Conservation (phyloP, 2,888 invertebrate species). For the Unio delphinus region DNA sequence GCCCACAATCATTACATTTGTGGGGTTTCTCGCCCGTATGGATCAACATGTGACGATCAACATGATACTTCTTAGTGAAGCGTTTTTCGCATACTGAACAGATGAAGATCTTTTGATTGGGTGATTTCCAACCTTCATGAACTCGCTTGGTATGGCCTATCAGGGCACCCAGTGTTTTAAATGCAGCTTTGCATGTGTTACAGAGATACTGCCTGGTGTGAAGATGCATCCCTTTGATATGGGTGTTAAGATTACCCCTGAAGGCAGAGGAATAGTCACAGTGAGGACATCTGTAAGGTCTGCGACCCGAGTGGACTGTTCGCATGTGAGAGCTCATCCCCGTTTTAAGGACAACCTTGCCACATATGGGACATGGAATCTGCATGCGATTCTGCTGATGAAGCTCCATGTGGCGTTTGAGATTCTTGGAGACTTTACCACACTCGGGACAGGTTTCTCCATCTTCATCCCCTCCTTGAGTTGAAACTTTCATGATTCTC, state of each 20-base stretch:
- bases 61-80: constrained; percentile 68
- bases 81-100: constrained; percentile 67
- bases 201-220: constrained; percentile 66
- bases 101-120: constrained; percentile 67
- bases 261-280: constrained; percentile 67
- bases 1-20: constrained; percentile 65
- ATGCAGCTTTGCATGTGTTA: constrained; percentile 65
- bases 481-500: constrained; percentile 66
- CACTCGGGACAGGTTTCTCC: constrained; percentile 64
- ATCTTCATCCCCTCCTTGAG: constrained; percentile 57
- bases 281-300: constrained; percentile 67
- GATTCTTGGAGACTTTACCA: constrained; percentile 64
- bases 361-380: constrained; percentile 65
- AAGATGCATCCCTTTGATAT: constrained; percentile 66
- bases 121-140: constrained; percentile 66
- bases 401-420: constrained; percentile 65
- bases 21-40: constrained; percentile 66
- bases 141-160: constrained; percentile 68
- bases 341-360: constrained; percentile 64
- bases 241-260: constrained; percentile 66
- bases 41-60: constrained; percentile 65
- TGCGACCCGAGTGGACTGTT: constrained; percentile 66
- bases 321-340: constrained; percentile 68
- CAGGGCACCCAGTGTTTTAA: constrained; percentile 66
- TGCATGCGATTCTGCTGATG: constrained; percentile 67